Evolutionary conservation across 2,113 vertebrate genomes (phyloP).

Genomic region (Gracilinanus agilis): DNA sequence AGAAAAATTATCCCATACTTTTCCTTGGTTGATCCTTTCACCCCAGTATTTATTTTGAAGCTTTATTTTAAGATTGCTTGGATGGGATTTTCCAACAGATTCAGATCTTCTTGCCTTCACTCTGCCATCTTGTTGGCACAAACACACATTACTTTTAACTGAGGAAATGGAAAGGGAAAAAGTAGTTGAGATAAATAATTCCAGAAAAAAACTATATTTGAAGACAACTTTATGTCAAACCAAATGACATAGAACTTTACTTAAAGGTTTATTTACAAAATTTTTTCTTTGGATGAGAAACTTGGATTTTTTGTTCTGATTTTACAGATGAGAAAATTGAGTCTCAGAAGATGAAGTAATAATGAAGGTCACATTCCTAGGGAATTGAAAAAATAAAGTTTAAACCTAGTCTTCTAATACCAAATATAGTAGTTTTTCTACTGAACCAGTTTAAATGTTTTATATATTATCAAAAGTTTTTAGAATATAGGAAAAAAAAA

Average conservation of each 20-base stretch:
- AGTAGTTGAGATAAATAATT: neutral
- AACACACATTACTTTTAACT: neutral
- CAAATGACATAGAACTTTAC: too few relatives aligned
- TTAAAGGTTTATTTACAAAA: neutral
- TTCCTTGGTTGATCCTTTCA: too few relatives aligned
- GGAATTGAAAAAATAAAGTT: neutral
- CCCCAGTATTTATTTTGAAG: too few relatives aligned
- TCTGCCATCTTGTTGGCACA: too few relatives aligned
- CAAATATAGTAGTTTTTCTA: neutral
- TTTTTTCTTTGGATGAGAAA: neutral
- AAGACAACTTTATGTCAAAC: neutral
- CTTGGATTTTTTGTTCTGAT: neutral
- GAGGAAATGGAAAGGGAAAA: neutral
- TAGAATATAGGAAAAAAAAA: neutral
- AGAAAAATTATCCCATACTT: too few relatives aligned
- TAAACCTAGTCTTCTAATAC: neutral
- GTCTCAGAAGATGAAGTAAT: accelerated
- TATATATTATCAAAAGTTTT: neutral
- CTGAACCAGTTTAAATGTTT: neutral
- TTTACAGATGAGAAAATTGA: neutral
- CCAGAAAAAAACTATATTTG: neutral
- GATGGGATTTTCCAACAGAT: too few relatives aligned
- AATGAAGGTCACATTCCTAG: neutral
- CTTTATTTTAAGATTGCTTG: too few relatives aligned
- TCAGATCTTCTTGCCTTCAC: too few relatives aligned